Evolutionary conservation across 2,797 vertebrate species (phyloP), one percentile per base, ranked within the genome.

Genomic region (Tragopan temminckii): DNA sequence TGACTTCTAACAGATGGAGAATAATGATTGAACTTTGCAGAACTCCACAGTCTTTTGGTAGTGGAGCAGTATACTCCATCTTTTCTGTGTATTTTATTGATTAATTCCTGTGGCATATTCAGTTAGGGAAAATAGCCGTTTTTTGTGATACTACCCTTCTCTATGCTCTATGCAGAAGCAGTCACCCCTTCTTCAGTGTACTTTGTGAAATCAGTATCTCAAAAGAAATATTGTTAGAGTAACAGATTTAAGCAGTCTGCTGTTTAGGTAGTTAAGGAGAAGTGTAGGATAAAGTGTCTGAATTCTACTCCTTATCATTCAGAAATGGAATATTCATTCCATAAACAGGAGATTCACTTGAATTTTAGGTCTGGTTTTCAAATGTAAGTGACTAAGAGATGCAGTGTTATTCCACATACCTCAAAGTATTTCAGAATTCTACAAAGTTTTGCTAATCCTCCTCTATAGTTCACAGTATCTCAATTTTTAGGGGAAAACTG

Each of bases 281-380:
- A 55, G 21, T 55, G 66, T 71, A 77, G 7, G 66, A 61, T 78
- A 31, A 86, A 61, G 42, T 43, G 35, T 55, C 40, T 67, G 40
- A 71, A 43, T 82, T 72, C 40, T 36, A 48, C n/a, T 43, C 21
- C 31, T n/a, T 55, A 18, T 71, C 31, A 55, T 78, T 87, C 53
- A 62, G 66, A 77, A 87, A 78, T 82, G 13, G 40, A 80, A 66
- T 71, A 82, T 43, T 77, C 16, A 61, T 77, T 82, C 35, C n/a
- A 27, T 16, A 27, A 68, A 35, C 53, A 79, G 55, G 62, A 63
- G 31, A 50, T 58, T 68, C 14, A 45, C 29, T 79, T 83, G n/a
- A 79, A 38, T 74, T 91, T 67, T 82, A 43, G 46, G 23, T 55
- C 29, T 58, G 57, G 19, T 40, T 53, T 82, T 33, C 40, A 87